Evolutionary conservation across 2,888 invertebrate genomes (phyloP), one percentile per base, ranked within the genome.

Genomic region (Drosophila meridionalis): DNA sequence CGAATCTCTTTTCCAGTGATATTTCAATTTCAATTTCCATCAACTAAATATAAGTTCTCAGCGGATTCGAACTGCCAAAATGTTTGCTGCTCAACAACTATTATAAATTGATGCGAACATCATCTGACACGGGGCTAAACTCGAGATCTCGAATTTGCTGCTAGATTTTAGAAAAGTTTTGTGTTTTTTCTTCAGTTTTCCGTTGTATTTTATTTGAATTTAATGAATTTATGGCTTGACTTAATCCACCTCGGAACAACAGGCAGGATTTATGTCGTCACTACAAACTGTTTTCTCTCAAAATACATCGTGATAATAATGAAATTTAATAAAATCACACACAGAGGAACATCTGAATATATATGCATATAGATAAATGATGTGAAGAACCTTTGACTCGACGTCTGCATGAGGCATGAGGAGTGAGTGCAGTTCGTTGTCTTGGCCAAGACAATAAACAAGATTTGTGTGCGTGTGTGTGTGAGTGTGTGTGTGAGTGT

Each of bases 151-250:
- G 34, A 58, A 30, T 56, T 3, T 56, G 11, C 12, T 11, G 11
- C 73, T 57, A 50, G 52, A 64, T 52, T 36, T 20, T 4, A 14
- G 34, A 7, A 69, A 32, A 52, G 0, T 20, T 36, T 9, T 34
- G 11, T 4, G 38, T 20, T 11, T 4, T 32, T 1, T 55, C 58
- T 20, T 28, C 28, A 11, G 8, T 38, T 53, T 9, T 40, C 47
- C 48, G 36, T 42, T 62, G 32, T 36, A 28, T 60, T 7, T 56
- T 67, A 83, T 85, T 85, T 65, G 70, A 73, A 79, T 85, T 85
- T 78, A 80, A 65, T 67, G 74, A 84, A 87, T 87, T 87, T 87
- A 87, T 87, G 82, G 73, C 66, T 84, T 89, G 89, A 89, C 87
- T 87, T 87, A 85, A 87, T 82, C 85, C 89, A 87, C 85, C 85